These are phyloP conservation scores for Passer montanus DNA, from an alignment of 2,113 vertebrate genomes.

Conservation along the genomic window DNA sequence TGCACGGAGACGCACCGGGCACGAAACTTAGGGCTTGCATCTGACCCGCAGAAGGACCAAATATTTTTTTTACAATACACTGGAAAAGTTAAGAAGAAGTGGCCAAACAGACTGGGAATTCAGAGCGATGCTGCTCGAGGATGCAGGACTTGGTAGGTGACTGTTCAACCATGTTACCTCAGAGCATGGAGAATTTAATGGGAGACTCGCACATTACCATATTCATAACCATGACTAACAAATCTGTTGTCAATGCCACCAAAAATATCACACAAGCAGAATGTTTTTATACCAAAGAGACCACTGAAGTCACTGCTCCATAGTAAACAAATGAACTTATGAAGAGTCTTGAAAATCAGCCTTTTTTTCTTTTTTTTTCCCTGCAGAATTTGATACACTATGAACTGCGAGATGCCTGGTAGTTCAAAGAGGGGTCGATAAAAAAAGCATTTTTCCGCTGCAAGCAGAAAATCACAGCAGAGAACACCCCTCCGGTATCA, in stretches of 20 bases:
- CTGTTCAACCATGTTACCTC: slow-evolving; percentile 11
- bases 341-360: neutral
- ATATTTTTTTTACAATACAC: neutral
- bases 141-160: neutral
- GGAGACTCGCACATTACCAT: slow-evolving; percentile 12
- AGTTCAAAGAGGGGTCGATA: neutral
- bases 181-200: neutral
- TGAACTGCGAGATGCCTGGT: neutral
- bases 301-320: neutral
- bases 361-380: neutral
- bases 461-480: neutral
- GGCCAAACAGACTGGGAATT: neutral
- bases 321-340: slow-evolving; percentile 42
- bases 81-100: slow-evolving; percentile 48
- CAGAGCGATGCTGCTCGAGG: neutral
- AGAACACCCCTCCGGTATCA: neutral
- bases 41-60: neutral
- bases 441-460: neutral
- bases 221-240: slow-evolving; percentile 45
- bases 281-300: slow-evolving; percentile 12
- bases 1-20: slow-evolving; percentile 26
- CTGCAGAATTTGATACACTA: neutral
- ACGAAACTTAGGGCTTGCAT: slow-evolving; percentile 15
- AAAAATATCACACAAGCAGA: slow-evolving; percentile 12
- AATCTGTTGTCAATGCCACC: slow-evolving; percentile 28